phyloP scores from a whole-genome alignment of 2,888 invertebrate species.

The Drosophila fungiperda region DNA sequence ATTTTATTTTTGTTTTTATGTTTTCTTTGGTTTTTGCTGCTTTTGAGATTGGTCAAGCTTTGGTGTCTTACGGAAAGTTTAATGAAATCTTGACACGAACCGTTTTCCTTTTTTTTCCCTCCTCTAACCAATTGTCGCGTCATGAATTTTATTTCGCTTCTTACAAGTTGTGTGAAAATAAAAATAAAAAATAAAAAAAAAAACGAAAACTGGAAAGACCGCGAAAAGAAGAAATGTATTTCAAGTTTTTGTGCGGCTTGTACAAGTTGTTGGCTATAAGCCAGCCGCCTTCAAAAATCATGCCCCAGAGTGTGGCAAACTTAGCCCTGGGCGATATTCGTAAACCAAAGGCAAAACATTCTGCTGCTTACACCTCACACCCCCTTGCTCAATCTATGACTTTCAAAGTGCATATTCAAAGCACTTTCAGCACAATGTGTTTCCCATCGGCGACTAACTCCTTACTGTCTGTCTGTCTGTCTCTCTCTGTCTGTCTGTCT shows the following conservation, averaged over 20 bases:
- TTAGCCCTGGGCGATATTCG: slow-evolving; percentile 48
- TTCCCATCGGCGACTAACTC: slow-evolving; percentile 17
- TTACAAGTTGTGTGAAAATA: slow-evolving; percentile 57
- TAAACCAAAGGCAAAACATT: slow-evolving; percentile 64
- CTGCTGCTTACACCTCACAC: not conserved
- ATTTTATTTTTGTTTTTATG: not conserved
- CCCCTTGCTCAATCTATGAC: not conserved
- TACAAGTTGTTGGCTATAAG: slow-evolving; percentile 73
- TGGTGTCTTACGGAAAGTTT: slow-evolving; percentile 62
- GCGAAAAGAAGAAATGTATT: slow-evolving; percentile 30
- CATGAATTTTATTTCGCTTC: slow-evolving; percentile 77
- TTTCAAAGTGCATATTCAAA: slow-evolving; percentile 55
- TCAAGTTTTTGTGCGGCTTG: slow-evolving; percentile 54
- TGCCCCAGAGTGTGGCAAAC: slow-evolving; percentile 34
- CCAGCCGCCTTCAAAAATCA: slow-evolving; percentile 55
- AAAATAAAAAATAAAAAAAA: slow-evolving; percentile 23
- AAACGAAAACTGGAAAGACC: slow-evolving; percentile 36
- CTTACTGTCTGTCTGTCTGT: not conserved
- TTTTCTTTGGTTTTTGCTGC: slow-evolving; percentile 5
- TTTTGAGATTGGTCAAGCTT: slow-evolving; percentile 63
- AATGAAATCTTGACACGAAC: slow-evolving; percentile 81
- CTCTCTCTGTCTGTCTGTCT: not conserved
- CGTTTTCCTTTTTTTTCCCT: slow-evolving; percentile 15
- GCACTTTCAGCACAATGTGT: slow-evolving; percentile 48
- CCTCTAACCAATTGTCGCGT: slow-evolving; percentile 64